A percentile compares a stretch with the other conserved stretches of the same genome.
phyloP scores from a whole-genome alignment of 2,797 vertebrate species.

The Cheirogaleus major region DNA sequence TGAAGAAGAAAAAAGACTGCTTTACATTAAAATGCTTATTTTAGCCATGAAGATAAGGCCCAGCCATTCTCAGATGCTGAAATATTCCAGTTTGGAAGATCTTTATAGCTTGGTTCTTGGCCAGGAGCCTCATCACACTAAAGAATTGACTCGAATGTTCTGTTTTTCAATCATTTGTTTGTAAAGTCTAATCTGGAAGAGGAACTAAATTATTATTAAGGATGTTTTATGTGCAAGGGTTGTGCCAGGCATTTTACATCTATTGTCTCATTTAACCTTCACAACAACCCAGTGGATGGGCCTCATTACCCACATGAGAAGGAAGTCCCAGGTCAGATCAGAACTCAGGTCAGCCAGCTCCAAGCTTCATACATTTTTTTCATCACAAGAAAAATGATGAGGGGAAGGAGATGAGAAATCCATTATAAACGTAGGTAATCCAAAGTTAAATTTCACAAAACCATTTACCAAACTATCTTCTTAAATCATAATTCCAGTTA shows the following conservation, averaged over 20 bases:
- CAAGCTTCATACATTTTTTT: not conserved
- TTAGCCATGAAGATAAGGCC: slow-evolving; percentile 49
- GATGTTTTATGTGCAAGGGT: not conserved
- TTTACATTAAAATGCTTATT: slow-evolving; percentile 61
- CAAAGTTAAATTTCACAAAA: slow-evolving; percentile 41
- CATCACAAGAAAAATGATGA: not conserved
- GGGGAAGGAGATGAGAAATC: not conserved
- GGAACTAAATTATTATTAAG: slow-evolving; percentile 14
- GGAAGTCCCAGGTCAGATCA: not conserved
- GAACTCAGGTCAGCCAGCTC: not conserved
- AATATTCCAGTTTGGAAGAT: slow-evolving; percentile 48
- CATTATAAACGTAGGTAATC: not conserved
- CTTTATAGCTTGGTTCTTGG: slow-evolving; percentile 33
- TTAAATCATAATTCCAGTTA: not conserved
- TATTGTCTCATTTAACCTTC: not conserved
- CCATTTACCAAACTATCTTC: not conserved
- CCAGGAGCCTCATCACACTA: not conserved
- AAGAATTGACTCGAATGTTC: slow-evolving; percentile 28
- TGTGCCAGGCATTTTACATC: not conserved
- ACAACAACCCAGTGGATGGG: not conserved
- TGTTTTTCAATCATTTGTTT: slow-evolving; percentile 43
- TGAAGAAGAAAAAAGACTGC: slow-evolving; percentile 8
- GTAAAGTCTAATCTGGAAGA: slow-evolving; percentile 24
- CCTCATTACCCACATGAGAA: not conserved
- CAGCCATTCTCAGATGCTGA: slow-evolving; percentile 1